Evolutionary conservation across 2,888 invertebrate species (phyloP), one percentile per base, ranked within the genome.

Genomic region (Bugula neritina): DNA sequence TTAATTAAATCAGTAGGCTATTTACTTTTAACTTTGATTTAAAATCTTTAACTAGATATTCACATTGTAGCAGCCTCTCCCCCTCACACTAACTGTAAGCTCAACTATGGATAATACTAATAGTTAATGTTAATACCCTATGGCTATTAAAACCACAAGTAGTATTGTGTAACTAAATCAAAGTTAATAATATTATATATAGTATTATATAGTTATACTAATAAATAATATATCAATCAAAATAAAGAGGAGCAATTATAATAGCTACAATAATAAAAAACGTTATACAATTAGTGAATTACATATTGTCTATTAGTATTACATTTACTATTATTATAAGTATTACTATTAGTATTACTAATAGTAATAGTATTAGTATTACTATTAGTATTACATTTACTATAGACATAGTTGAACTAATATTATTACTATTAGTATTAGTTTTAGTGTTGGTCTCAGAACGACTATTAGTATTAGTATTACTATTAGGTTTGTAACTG

Each of bases 361-460:
- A n/a, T n/a, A n/a, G n/a, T n/a, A n/a, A n/a, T n/a, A n/a, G n/a
- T n/a, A n/a, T n/a, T n/a, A n/a, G n/a, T n/a, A 43, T 25, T 69
- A 29, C 29, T 25, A 69, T 69, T 69, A 31, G 3, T 29, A 31
- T 69, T 29, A 69, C 29, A 43, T 43, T 43, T 43, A 10, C 5
- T 43, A 43, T 10, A 10, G 17, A 43, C 17, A 43, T 43, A 17
- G 5, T 10, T 43, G 5, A 43, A 10, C 5, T 43, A 10, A 43
- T 29, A 29, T 69, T 69, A 69, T 69, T 29, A 69, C 5, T 25
- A 69, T 25, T 25, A 69, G 3, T 69, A 69, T 69, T 69, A 69
- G 13, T 29, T n/a, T n/a, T n/a, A n/a, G n/a, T n/a, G n/a, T n/a
- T n/a, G n/a, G n/a, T n/a, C n/a, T n/a, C n/a, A n/a, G n/a, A n/a